Conservation (phyloP, 2,797 vertebrate genomes). For the Florisuga fusca region DNA sequence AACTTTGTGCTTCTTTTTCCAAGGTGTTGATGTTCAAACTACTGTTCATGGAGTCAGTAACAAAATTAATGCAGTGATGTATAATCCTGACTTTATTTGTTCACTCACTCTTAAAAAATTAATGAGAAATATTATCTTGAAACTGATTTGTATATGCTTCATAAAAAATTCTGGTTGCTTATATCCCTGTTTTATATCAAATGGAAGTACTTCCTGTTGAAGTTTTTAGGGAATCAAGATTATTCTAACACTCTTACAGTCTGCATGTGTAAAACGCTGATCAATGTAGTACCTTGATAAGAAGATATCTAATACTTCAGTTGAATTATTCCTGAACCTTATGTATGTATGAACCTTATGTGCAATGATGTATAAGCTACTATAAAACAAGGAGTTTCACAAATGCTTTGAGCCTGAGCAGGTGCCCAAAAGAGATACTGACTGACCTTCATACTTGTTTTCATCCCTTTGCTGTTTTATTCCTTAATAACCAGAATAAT, state of each 20-base stretch:
- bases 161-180: not conserved
- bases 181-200: not conserved
- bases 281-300: not conserved
- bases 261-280: not conserved
- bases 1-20: not conserved
- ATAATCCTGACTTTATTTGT: not conserved
- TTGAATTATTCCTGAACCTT: not conserved
- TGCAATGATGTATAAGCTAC: not conserved
- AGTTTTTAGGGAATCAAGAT: not conserved
- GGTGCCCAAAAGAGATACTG: not conserved
- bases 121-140: not conserved
- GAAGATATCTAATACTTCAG: not conserved
- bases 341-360: not conserved
- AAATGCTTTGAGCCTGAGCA: not conserved
- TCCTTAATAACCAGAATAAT: not conserved
- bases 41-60: not conserved
- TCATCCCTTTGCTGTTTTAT: not conserved
- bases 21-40: not conserved
- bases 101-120: not conserved
- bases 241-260: not conserved
- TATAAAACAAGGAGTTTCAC: not conserved
- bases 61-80: not conserved
- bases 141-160: not conserved
- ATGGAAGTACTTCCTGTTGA: not conserved
- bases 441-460: not conserved